phyloP scores from a whole-genome alignment of 2,888 invertebrate genomes.

The Carpatolechia fugitivella region DNA sequence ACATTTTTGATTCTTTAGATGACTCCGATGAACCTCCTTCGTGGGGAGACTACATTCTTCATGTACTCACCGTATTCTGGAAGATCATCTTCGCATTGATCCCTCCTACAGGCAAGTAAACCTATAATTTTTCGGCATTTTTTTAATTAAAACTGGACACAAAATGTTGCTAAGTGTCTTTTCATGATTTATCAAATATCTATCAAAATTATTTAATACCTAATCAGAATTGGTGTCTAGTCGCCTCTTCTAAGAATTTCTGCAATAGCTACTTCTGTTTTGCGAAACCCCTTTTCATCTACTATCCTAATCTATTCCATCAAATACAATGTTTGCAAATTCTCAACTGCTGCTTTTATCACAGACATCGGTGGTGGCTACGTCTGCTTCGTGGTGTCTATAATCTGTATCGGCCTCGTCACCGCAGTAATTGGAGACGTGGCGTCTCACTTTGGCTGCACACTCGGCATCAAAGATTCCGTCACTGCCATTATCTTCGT shows the following conservation, averaged over 20 bases:
- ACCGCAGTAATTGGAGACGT: constrained; percentile 98
- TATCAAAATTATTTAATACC: no score
- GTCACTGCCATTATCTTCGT: constrained; percentile 99
- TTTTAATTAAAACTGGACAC: background rate
- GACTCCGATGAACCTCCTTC: constrained; percentile 87
- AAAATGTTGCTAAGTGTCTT: no score
- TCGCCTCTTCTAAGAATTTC: no score
- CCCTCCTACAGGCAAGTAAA: constrained; percentile 90
- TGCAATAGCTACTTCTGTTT: background rate
- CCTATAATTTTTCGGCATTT: background rate
- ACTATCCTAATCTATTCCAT: background rate
- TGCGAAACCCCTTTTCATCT: background rate
- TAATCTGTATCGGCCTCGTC: constrained; percentile 94
- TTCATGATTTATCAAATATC: no score
- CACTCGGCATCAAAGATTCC: constrained; percentile 96
- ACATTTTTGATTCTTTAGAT: constrained; percentile 31
- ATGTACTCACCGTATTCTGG: constrained; percentile 98
- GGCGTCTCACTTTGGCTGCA: constrained; percentile 98
- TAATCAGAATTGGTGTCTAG: no score
- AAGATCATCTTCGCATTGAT: constrained; percentile 98
- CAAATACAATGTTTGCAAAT: background rate
- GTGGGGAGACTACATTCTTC: constrained; percentile 95
- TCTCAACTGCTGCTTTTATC: constrained; percentile 26
- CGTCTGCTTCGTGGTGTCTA: constrained; percentile 95
- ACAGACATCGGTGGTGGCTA: constrained; percentile 96